These are phyloP conservation scores for Gandaritis pyraliata DNA, from an alignment of 2,888 invertebrate species.

Conservation along the genomic window DNA sequence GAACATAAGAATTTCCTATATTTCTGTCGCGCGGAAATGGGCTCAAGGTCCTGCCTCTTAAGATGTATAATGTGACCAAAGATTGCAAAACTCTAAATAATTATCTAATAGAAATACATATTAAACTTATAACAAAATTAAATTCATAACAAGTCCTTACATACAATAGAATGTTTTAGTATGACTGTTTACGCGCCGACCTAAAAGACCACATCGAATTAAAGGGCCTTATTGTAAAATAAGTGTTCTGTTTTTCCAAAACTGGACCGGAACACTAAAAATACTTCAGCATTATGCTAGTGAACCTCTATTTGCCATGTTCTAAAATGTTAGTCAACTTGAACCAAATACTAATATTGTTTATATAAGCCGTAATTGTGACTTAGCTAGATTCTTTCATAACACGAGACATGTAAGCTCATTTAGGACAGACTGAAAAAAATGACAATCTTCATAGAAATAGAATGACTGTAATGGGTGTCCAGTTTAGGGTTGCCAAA, in stretches of 20 bases:
- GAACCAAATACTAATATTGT: no score
- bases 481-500: background rate
- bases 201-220: background rate
- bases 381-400: no score
- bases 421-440: background rate
- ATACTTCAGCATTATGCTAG: no score
- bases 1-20: background rate
- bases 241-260: no score
- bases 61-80: background rate
- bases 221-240: background rate
- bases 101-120: conserved; percentile 3
- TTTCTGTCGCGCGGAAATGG: no score
- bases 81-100: background rate
- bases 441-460: background rate
- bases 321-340: no score
- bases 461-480: background rate
- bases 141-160: conserved; percentile 10
- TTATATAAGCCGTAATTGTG: no score
- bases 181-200: conserved; percentile 6
- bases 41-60: no score
- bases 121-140: background rate
- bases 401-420: background rate
- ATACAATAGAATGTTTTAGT: conserved; percentile 11
- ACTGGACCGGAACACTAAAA: no score
- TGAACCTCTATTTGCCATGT: no score